A percentile compares a stretch with the other conserved stretches of the same genome.
Conservation (phyloP, 1,140 invertebrate species). For the Eriocheir sinensis region DNA sequence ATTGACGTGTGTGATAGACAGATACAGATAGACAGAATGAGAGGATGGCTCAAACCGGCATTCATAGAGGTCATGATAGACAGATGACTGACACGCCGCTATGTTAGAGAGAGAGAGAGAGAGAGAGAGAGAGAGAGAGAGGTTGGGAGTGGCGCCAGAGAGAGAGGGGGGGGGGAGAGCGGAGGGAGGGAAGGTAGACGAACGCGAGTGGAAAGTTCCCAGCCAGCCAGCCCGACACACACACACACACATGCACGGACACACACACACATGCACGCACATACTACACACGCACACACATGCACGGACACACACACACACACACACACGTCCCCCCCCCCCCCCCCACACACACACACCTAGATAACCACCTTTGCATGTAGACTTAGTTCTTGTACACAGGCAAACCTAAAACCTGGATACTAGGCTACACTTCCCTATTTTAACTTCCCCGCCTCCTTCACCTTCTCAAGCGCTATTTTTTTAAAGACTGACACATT, state of each 20-base stretch:
- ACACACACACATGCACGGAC: background rate
- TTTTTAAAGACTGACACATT: too few species aligned
- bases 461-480: too few species aligned
- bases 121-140: constrained; percentile 48
- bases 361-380: too few species aligned
- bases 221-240: background rate
- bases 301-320: background rate
- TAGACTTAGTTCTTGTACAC: too few species aligned
- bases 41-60: too few species aligned
- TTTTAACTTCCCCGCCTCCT: too few species aligned
- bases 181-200: constrained; percentile 39
- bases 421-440: too few species aligned
- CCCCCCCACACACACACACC: background rate
- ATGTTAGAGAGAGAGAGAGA: constrained; percentile 7
- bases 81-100: too few species aligned
- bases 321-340: background rate
- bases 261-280: background rate
- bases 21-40: too few species aligned
- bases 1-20: too few species aligned
- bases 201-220: constrained; percentile 42
- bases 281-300: background rate
- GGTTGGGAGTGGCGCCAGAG: background rate
- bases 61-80: too few species aligned
- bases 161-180: background rate
- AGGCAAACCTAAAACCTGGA: too few species aligned